phyloP scores from a whole-genome alignment of 2,888 invertebrate species.

The Lepidocyrtoides sp. region DNA sequence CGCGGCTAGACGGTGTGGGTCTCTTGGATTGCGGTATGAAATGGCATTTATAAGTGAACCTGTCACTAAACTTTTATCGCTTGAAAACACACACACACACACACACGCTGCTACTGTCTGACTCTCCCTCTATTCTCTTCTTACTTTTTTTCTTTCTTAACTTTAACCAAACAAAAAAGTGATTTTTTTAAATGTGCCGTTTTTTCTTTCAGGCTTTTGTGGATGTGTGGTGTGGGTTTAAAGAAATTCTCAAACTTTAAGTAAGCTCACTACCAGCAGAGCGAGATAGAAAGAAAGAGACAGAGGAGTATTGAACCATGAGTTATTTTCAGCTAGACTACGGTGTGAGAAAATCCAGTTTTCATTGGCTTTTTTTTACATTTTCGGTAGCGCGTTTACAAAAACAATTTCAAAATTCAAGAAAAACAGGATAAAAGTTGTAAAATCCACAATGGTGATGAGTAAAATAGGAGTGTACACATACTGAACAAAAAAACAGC shows the following conservation, averaged over 20 bases:
- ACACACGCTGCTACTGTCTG: not conserved
- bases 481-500: too few relatives aligned
- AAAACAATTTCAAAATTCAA: conserved; percentile 4
- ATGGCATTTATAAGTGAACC: conserved; percentile 51
- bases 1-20: conserved; percentile 1
- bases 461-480: too few relatives aligned
- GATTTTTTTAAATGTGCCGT: conserved; percentile 24
- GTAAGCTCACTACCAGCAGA: not conserved
- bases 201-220: not conserved
- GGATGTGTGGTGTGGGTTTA: not conserved
- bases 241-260: not conserved
- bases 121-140: not conserved
- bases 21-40: not conserved
- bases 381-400: not conserved
- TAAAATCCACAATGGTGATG: not conserved
- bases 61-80: conserved; percentile 71
- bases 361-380: not conserved
- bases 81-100: conserved; percentile 72
- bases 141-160: not conserved
- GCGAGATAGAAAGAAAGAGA: not conserved
- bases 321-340: not conserved
- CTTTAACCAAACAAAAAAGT: conserved; percentile 42
- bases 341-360: not conserved
- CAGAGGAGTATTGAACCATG: not conserved
- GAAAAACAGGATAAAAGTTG: not conserved